Evolutionary conservation across 2,113 vertebrate species (phyloP).

Genomic region (Etheostoma spectabile): DNA sequence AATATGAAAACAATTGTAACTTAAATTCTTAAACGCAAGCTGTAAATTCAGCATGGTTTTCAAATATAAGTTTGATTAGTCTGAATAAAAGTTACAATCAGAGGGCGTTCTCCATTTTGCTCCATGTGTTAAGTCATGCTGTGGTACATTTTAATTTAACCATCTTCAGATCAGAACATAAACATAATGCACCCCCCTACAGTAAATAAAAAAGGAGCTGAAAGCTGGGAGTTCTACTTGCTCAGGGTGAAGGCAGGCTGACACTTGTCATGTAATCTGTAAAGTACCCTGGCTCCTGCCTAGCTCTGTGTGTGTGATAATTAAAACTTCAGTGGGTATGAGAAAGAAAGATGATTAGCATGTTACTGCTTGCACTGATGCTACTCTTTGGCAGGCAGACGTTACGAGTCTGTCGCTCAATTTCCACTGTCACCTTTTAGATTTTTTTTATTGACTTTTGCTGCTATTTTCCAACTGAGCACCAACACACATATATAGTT

Average conservation of each 20-base stretch:
- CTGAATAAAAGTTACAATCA: neutral
- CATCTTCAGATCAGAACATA: slow-evolving; percentile 34
- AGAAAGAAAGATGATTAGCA: slow-evolving; percentile 74
- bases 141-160: slow-evolving; percentile 42
- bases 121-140: slow-evolving; percentile 2
- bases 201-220: slow-evolving; percentile 42
- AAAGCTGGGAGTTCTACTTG: slow-evolving; percentile 63
- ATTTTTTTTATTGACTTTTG: slow-evolving; percentile 12
- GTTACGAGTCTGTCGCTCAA: slow-evolving; percentile 20
- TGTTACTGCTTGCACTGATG: slow-evolving; percentile 79
- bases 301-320: slow-evolving; percentile 64
- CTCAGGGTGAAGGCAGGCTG: slow-evolving; percentile 68
- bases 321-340: slow-evolving; percentile 73
- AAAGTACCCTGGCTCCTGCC: slow-evolving; percentile 72
- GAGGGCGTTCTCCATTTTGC: neutral
- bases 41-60: neutral
- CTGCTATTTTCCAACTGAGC: neutral
- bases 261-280: slow-evolving; percentile 79
- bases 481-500: slow-evolving; percentile 3
- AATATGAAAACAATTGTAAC: neutral
- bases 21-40: neutral
- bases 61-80: neutral
- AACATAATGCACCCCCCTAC: slow-evolving; percentile 21
- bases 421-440: slow-evolving; percentile 23
- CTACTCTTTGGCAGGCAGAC: slow-evolving; percentile 67